phyloP scores from a whole-genome alignment of 1,140 invertebrate species.

The Brachionus rotundiformis region DNA sequence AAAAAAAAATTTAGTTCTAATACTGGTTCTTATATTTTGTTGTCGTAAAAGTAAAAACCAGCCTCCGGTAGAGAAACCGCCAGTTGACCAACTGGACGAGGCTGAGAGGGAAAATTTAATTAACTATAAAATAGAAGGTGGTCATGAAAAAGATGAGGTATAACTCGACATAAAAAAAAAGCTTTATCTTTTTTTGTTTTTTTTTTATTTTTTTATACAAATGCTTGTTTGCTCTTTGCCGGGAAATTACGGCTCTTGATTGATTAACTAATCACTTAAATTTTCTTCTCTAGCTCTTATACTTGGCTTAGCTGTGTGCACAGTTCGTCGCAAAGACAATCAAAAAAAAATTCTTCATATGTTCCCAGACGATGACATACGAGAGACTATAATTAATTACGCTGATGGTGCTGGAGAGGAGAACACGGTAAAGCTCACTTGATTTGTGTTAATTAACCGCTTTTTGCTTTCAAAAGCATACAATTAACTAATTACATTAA shows the following conservation, averaged over 20 bases:
- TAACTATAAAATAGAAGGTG: constrained; percentile 44
- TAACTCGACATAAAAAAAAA: not conserved
- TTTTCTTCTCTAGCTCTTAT: constrained; percentile 49
- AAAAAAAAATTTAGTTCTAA: not conserved
- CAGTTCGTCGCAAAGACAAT: constrained; percentile 45
- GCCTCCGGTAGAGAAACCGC: not conserved
- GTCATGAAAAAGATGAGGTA: constrained; percentile 43
- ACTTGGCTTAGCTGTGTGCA: constrained; percentile 51
- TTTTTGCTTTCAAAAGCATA: constrained; percentile 8
- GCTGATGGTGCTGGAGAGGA: constrained; percentile 51
- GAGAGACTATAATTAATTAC: constrained; percentile 51
- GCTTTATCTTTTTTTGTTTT: no score
- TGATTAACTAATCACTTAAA: constrained; percentile 24
- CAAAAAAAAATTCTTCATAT: constrained; percentile 52
- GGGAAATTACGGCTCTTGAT: not conserved
- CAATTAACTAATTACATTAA: not conserved
- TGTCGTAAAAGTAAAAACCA: constrained; percentile 17
- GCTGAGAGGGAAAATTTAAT: constrained; percentile 42
- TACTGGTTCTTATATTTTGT: constrained; percentile 16
- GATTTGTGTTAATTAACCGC: not conserved
- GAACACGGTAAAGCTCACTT: constrained; percentile 37
- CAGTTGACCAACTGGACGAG: not conserved
- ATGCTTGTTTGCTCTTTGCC: constrained; percentile 1
- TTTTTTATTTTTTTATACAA: constrained; percentile 12
- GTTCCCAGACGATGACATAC: constrained; percentile 51